Percentiles rank a stretch among this genome's conserved stretches.
These are phyloP conservation scores for Bombus cullumanus DNA, from an alignment of 1,140 invertebrate genomes.

Conservation along the genomic window DNA sequence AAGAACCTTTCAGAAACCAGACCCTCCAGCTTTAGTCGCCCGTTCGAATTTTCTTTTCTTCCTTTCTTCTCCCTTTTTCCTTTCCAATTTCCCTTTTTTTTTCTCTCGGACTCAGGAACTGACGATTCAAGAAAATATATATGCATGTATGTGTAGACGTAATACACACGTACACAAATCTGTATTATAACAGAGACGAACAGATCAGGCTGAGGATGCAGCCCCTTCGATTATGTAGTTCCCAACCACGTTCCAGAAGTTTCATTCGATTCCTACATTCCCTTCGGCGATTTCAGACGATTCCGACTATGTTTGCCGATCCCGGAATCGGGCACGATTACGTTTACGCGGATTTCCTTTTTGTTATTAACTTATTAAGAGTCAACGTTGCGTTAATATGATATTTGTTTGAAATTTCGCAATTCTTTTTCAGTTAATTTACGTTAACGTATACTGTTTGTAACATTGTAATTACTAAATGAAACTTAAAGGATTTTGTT, in stretches of 20 bases:
- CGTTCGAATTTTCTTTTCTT: background rate
- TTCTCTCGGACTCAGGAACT: slow-evolving; percentile 30
- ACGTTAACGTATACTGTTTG: no score
- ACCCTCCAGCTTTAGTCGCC: slow-evolving; percentile 7
- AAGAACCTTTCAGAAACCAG: slow-evolving; percentile 19
- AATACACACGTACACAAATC: slow-evolving; percentile 2
- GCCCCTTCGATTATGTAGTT: slow-evolving; percentile 19
- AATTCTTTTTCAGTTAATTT: background rate
- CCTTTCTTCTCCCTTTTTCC: no score
- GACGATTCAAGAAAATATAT: slow-evolving; percentile 54
- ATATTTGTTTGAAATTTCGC: background rate
- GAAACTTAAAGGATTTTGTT: no score
- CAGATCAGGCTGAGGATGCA: slow-evolving; percentile 26
- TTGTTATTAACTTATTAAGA: background rate
- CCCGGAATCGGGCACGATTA: no score
- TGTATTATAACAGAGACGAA: slow-evolving; percentile 49
- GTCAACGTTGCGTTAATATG: no score
- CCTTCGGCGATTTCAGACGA: background rate
- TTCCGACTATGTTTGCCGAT: background rate
- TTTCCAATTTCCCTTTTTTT: no score
- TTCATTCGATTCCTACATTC: slow-evolving; percentile 17
- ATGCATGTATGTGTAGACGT: slow-evolving; percentile 33
- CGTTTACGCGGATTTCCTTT: background rate
- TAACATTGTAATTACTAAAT: no score
- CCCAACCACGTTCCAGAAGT: slow-evolving; percentile 33